phyloP scores from a whole-genome alignment of 1,140 invertebrate genomes.

The Lamellibrachia luymesi region DNA sequence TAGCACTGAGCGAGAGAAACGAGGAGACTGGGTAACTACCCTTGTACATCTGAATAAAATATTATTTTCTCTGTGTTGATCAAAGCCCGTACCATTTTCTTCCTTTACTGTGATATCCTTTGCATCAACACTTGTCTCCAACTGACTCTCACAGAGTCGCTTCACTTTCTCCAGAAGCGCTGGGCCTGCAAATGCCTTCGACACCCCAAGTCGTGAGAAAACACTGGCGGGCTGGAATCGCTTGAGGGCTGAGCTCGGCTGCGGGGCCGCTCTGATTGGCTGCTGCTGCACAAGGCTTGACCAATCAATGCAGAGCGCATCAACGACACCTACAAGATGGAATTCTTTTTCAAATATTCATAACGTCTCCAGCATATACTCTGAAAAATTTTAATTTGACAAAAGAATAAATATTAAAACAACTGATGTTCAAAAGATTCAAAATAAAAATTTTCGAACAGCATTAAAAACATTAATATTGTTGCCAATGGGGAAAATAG shows the following conservation, averaged over 20 bases:
- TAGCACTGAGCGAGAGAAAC: no score
- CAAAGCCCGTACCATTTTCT: neutral
- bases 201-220: conserved; percentile 46
- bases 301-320: conserved; percentile 89
- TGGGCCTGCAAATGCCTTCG: conserved; percentile 42
- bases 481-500: no score
- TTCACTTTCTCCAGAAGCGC: conserved; percentile 41
- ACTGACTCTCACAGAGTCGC: conserved; percentile 30
- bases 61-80: no score
- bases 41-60: no score
- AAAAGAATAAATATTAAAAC: no score
- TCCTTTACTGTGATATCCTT: neutral
- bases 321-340: conserved; percentile 67
- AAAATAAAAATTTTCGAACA: no score
- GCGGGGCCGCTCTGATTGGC: conserved; percentile 25
- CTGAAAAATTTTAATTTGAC: no score
- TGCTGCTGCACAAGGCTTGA: conserved; percentile 70
- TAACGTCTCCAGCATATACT: no score
- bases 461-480: no score
- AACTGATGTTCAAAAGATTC: no score
- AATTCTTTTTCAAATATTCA: neutral
- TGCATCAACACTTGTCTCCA: conserved; percentile 16
- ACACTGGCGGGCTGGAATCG: conserved; percentile 42
- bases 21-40: no score
- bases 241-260: conserved; percentile 39